phyloP scores from a whole-genome alignment of 2,888 invertebrate genomes.

The Dorcus parallelipipedus region DNA sequence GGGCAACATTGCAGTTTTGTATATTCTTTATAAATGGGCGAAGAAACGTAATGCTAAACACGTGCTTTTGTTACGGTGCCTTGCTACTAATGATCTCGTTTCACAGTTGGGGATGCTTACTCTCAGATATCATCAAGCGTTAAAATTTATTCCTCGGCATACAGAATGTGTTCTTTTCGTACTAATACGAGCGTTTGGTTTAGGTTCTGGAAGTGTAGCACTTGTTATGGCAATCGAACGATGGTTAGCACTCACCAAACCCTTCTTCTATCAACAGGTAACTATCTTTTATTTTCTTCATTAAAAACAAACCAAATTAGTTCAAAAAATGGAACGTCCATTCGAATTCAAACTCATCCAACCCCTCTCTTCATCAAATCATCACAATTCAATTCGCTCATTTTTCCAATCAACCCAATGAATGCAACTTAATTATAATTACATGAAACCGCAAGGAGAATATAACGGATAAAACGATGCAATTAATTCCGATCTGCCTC shows the following conservation, averaged over 20 bases:
- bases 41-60: conserved; percentile 76
- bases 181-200: conserved; percentile 75
- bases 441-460: no score
- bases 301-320: not conserved
- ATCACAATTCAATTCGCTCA: not conserved
- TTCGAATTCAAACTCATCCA: not conserved
- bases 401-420: not conserved
- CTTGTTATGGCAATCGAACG: conserved; percentile 86
- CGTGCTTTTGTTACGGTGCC: conserved; percentile 72
- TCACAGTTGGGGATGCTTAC: conserved; percentile 76
- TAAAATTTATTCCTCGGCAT: conserved; percentile 38
- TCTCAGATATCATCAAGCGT: conserved; percentile 58
- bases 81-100: conserved; percentile 76
- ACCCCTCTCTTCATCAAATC: not conserved
- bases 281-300: conserved; percentile 21
- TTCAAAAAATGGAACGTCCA: not conserved
- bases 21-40: conserved; percentile 68
- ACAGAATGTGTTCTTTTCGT: conserved; percentile 66
- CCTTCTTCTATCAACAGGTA: conserved; percentile 87
- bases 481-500: no score
- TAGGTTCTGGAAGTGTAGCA: conserved; percentile 84
- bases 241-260: conserved; percentile 81
- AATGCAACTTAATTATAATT: not conserved
- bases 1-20: conserved; percentile 74
- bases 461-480: no score